These are phyloP conservation scores for Sitobion miscanthi DNA, from an alignment of 1,140 invertebrate genomes.

Conservation along the genomic window DNA sequence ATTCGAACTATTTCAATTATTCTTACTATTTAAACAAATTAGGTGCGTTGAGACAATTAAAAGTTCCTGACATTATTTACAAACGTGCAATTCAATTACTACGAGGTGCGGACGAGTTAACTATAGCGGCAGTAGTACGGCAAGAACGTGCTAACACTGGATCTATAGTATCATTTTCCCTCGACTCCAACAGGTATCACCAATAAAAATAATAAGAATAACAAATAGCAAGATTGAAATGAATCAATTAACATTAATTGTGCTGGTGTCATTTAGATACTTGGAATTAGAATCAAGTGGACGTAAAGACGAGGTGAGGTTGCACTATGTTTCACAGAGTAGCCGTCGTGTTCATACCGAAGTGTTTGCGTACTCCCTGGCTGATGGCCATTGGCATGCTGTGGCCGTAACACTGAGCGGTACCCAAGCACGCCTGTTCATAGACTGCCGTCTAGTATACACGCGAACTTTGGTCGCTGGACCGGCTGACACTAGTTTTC, in stretches of 20 bases:
- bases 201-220: conserved; percentile 55
- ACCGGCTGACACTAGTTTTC: conserved; percentile 75
- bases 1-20: neutral
- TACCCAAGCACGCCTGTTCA: conserved; percentile 79
- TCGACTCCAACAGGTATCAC: conserved; percentile 73
- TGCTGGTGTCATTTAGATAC: conserved; percentile 69
- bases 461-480: conserved; percentile 70
- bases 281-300: conserved; percentile 90
- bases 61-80: conserved; percentile 72
- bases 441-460: conserved; percentile 86
- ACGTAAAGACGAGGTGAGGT: conserved; percentile 80
- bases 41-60: conserved; percentile 72
- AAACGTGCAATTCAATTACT: conserved; percentile 73
- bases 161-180: conserved; percentile 81
- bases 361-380: conserved; percentile 84
- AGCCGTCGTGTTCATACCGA: conserved; percentile 75
- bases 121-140: conserved; percentile 75
- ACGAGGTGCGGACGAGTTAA: conserved; percentile 77
- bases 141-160: conserved; percentile 83
- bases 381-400: conserved; percentile 85
- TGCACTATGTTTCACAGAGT: conserved; percentile 71
- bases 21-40: conserved; percentile 23
- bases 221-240: neutral
- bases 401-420: conserved; percentile 83
- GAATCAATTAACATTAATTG: neutral